Base-by-base conservation (phyloP, 2,888 invertebrate genomes). In the Sinohyriopsis cumingii region DNA sequence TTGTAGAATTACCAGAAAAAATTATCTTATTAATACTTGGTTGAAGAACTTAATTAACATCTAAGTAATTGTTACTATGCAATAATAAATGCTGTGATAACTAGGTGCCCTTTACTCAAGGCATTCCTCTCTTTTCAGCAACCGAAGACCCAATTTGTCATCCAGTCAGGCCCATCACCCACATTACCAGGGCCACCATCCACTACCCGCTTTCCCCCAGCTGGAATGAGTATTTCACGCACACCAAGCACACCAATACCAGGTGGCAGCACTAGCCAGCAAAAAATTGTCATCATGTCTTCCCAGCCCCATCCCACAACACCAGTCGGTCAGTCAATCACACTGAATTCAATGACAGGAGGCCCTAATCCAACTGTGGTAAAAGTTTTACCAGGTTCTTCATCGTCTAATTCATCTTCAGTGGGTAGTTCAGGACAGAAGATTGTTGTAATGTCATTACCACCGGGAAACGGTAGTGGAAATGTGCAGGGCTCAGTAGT, bases 251-350 rank as follows among this genome's bases (percentile, higher is more conserved):
- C 82, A 20, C 80, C 82, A 24, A 65, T 76, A 12, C 65, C 75
- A 9, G 67, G 69, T 4, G 66, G 63, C 19, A 69, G 56, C 60
- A 55, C 72, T 0, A 76, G 78, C 4, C 84, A 84, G 66, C 83
- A 85, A 60, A 88, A 88, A 73, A 85, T 83, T 73, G 84, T 88
- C 59, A 85, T 88, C 54, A 85, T 88, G 70, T 80, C 84, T 59
- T 83, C 86, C 33, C 87, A 85, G 69, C 67, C 79, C 18, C 72
- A 82, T 12, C 75, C 82, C 9, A 65, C 73, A 24, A 77, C 82
- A 9, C 68, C 80, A 22, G 73, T 63, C 18, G 63, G 75, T 5
- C 74, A 75, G 63, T 65, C 77, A 19, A 65, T 78, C 68, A 73
- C 71, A 12, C 62, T 67, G 25, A 73, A 67, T 20, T 69, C 71